Percentiles rank a stretch among this genome's conserved stretches.
phyloP scores from a whole-genome alignment of 2,888 invertebrate species.

The Microctonus aethiopoides region DNA sequence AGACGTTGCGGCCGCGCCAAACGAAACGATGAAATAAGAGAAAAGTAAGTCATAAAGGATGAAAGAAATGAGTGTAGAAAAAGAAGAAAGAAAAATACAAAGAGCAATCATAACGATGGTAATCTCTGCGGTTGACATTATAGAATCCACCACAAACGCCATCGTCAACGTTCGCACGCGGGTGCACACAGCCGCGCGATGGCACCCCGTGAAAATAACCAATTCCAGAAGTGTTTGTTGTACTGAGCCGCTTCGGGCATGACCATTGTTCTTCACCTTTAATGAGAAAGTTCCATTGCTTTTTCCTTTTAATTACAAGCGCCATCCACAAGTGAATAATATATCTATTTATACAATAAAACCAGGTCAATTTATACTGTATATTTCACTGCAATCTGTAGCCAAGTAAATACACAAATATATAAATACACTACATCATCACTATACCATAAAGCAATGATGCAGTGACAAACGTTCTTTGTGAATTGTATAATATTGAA shows the following conservation, averaged over 20 bases:
- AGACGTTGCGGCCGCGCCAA: not conserved
- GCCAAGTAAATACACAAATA: not conserved
- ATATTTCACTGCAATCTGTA: not conserved
- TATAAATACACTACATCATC: not conserved
- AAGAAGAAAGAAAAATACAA: conserved; percentile 49
- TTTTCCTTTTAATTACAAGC: conserved; percentile 35
- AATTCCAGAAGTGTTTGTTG: conserved; percentile 61
- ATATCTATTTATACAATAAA: not conserved
- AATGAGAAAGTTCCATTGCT: conserved; percentile 1
- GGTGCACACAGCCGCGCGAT: not conserved
- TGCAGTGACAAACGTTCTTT: not conserved
- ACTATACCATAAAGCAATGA: too few species aligned
- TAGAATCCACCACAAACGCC: conserved; percentile 39
- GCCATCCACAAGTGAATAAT: not conserved
- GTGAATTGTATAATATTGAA: not conserved
- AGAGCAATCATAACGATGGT: conserved; percentile 61
- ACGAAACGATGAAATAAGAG: conserved; percentile 23
- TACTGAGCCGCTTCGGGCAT: conserved; percentile 45
- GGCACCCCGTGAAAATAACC: conserved; percentile 55
- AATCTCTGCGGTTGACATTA: conserved; percentile 61
- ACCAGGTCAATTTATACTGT: not conserved
- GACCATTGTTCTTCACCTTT: conserved; percentile 48
- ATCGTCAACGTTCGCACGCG: conserved; percentile 48
- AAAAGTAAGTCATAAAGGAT: conserved; percentile 29
- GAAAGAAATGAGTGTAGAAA: conserved; percentile 21